Conservation (phyloP, 2,797 vertebrate genomes). For the Nothura maculosa region DNA sequence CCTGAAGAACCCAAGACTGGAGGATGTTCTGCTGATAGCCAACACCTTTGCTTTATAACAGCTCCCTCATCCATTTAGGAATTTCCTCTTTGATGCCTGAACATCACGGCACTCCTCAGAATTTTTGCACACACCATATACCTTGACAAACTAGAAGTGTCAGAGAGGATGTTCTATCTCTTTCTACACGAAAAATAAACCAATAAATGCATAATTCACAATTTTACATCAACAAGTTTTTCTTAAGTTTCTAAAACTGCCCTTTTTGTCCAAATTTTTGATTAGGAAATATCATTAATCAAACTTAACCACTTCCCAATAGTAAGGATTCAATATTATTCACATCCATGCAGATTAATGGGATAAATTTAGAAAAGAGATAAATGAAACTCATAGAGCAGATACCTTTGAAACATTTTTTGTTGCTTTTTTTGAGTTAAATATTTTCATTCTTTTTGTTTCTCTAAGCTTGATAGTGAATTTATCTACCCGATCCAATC, state of each 20-base stretch:
- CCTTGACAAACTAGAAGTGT: neutral
- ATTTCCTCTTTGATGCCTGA: neutral
- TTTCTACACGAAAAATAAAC: neutral
- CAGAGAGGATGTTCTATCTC: neutral
- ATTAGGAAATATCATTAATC: neutral
- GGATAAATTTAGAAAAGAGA: neutral
- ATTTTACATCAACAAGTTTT: neutral
- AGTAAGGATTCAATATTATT: neutral
- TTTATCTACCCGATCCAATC: neutral
- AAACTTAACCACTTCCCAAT: neutral
- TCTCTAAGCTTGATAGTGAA: neutral
- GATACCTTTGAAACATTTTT: neutral
- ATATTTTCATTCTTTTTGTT: neutral
- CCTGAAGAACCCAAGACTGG: neutral
- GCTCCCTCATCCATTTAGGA: neutral
- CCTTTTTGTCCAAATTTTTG: neutral
- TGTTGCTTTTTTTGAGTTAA: neutral
- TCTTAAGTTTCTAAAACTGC: neutral
- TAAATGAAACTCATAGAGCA: neutral
- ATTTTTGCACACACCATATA: neutral
- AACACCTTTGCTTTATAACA: neutral
- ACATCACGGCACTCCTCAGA: neutral
- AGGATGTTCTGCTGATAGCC: neutral
- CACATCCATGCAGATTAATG: neutral
- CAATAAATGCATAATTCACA: neutral